These are phyloP conservation scores for Aythya baeri DNA, from an alignment of 2,113 vertebrate genomes.

Conservation along the genomic window DNA sequence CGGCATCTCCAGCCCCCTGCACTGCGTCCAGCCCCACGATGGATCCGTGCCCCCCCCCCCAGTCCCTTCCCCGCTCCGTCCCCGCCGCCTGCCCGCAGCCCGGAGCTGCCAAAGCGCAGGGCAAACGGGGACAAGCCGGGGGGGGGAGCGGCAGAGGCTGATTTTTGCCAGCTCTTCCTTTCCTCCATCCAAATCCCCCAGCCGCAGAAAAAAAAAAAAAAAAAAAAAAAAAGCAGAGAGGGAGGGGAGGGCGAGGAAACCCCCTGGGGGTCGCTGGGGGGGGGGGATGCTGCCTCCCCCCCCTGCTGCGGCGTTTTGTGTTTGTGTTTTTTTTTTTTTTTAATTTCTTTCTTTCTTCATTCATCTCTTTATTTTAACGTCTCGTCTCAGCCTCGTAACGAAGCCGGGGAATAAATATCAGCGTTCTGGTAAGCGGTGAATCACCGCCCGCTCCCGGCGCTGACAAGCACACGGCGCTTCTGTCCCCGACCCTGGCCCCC, in stretches of 20 bases:
- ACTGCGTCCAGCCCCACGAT: too few species aligned
- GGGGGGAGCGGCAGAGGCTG: not conserved
- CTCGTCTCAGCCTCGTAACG: not conserved
- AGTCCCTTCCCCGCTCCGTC: not conserved
- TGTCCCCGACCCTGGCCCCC: not conserved
- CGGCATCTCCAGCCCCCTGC: too few species aligned
- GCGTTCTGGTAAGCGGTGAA: slow-evolving; percentile 49
- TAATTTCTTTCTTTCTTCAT: not conserved
- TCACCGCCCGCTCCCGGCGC: slow-evolving; percentile 9
- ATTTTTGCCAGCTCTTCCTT: slow-evolving; percentile 40
- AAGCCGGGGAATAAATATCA: slow-evolving; percentile 45
- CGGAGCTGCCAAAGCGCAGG: slow-evolving; percentile 40
- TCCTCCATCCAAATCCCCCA: slow-evolving; percentile 48
- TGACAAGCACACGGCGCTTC: not conserved
- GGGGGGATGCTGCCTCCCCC: not conserved
- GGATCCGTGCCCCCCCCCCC: not conserved
- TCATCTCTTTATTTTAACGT: not conserved
- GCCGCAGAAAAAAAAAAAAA: not conserved
- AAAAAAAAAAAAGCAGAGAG: not conserved
- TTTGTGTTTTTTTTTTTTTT: not conserved
- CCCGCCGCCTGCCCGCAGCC: not conserved
- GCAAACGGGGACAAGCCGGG: slow-evolving; percentile 59
- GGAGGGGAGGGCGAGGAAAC: slow-evolving; percentile 4
- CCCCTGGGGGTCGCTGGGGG: not conserved
- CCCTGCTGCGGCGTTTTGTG: not conserved